Evolutionary conservation across 2,797 vertebrate genomes (phyloP).

Genomic region (Monodelphis domestica): DNA sequence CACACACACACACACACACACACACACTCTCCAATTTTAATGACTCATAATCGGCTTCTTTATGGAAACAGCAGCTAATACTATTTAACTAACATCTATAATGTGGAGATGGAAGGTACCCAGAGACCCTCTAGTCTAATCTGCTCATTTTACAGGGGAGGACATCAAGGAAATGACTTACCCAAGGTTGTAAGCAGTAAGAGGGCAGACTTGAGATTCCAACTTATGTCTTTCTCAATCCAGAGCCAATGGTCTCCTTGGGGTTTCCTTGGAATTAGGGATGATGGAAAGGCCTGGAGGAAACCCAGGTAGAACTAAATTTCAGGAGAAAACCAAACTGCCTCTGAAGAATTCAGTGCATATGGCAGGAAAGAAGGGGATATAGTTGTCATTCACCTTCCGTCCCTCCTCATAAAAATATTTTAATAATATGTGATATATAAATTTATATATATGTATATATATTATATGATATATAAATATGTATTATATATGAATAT

Average conservation of each 20-base stretch:
- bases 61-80: not conserved
- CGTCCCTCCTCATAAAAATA: not conserved
- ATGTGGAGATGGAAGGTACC: not conserved
- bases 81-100: not conserved
- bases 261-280: conserved; percentile 35
- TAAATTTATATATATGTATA: not conserved
- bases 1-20: not conserved
- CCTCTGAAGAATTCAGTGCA: conserved; percentile 58
- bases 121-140: not conserved
- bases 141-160: not conserved
- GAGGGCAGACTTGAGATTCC: not conserved
- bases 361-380: conserved; percentile 17
- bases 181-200: not conserved
- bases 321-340: conserved; percentile 48
- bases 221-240: not conserved
- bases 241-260: not conserved
- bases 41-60: not conserved
- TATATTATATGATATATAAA: not conserved
- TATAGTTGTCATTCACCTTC: conserved; percentile 6
- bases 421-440: no score
- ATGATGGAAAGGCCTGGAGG: conserved; percentile 23
- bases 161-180: not conserved
- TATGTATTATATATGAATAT: no score
- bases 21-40: not conserved
- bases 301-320: conserved; percentile 18